Conservation (phyloP, 2,113 vertebrate genomes). For the Micromys minutus region DNA sequence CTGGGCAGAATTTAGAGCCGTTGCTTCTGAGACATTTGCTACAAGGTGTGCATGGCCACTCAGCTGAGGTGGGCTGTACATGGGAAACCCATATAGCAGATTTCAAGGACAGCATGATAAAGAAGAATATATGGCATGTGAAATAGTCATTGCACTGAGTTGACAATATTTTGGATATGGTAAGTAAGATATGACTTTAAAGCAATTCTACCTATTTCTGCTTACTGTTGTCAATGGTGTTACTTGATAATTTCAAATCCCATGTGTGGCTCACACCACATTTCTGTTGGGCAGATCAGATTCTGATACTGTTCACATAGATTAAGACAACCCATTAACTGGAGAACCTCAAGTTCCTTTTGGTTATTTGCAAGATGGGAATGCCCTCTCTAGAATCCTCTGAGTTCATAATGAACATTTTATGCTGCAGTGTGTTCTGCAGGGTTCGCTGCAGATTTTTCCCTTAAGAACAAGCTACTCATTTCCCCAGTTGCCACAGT, state of each 20-base stretch:
- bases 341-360: background rate
- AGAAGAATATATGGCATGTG: background rate
- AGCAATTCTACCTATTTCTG: background rate
- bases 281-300: background rate
- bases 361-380: background rate
- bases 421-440: background rate
- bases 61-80: background rate
- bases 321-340: background rate
- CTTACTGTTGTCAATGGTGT: background rate
- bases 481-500: background rate
- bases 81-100: background rate
- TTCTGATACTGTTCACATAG: background rate
- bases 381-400: background rate
- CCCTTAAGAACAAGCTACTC: background rate
- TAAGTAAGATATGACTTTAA: background rate
- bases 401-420: background rate
- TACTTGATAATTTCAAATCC: background rate
- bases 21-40: background rate
- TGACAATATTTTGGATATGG: background rate
- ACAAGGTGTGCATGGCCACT: fast-evolving
- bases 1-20: background rate
- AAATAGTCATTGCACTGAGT: background rate
- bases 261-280: fast-evolving
- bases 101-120: background rate
- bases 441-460: background rate